Conservation (phyloP, 1,140 invertebrate genomes). For the Sminthurides bifidus region DNA sequence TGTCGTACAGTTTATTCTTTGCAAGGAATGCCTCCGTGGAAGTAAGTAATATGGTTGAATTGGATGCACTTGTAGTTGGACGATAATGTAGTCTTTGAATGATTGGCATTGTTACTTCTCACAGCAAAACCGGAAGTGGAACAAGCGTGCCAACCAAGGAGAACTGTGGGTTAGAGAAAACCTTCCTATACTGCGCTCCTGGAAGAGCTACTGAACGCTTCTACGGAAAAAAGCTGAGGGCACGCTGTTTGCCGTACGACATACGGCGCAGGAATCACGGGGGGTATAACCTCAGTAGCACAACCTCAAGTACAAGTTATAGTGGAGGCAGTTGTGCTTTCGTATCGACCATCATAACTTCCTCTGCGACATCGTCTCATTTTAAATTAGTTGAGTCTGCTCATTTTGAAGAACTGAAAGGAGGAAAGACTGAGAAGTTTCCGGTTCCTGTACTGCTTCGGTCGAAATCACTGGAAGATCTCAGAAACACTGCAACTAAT, state of each 20-base stretch:
- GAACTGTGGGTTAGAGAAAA: background rate
- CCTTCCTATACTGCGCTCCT: background rate
- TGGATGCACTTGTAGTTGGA: too few species aligned
- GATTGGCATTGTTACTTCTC: background rate
- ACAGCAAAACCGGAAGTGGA: background rate
- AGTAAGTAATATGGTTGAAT: too few species aligned
- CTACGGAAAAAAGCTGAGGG: background rate
- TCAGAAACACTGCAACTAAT: background rate
- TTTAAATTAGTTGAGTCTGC: background rate
- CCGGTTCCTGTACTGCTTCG: constrained; percentile 4
- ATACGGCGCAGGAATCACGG: background rate
- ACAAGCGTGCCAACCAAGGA: constrained; percentile 2
- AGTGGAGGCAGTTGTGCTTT: background rate
- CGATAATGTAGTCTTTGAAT: too few species aligned
- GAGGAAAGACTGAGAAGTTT: constrained; percentile 3
- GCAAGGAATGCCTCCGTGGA: background rate
- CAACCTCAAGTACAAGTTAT: background rate
- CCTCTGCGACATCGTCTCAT: background rate
- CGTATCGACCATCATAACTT: background rate
- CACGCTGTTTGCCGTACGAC: constrained; percentile 2
- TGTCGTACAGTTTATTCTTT: background rate
- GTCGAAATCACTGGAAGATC: constrained; percentile 8
- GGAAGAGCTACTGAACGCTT: background rate
- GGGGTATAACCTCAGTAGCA: background rate
- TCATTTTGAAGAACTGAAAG: constrained; percentile 8